These are phyloP conservation scores for Pachydiplax longipennis DNA, from an alignment of 2,888 invertebrate species.

Conservation along the genomic window DNA sequence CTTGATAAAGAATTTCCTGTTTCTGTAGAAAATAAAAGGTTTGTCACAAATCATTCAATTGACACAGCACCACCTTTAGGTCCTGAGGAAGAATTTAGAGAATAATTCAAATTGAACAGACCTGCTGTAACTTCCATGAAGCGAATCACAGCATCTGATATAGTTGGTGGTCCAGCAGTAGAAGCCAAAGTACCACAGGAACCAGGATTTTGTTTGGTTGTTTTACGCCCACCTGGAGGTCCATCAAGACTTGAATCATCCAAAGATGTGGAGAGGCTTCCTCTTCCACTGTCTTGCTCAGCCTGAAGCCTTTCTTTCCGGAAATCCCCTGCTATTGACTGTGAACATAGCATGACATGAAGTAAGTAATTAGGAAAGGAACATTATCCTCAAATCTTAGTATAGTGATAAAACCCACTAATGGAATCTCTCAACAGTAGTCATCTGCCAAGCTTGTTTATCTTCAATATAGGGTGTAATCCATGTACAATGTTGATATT, in stretches of 20 bases:
- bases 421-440: no score
- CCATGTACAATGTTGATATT: no score
- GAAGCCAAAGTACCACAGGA: constrained; percentile 42
- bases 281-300: constrained; percentile 49
- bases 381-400: background rate
- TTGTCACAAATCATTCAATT: no score
- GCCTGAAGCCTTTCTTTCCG: constrained; percentile 48
- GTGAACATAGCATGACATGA: constrained; percentile 2
- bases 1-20: no score
- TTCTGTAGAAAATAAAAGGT: no score
- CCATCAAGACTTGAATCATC: constrained; percentile 61
- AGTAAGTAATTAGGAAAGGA: background rate
- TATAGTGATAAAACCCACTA: background rate
- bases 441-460: no score
- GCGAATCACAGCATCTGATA: constrained; percentile 58
- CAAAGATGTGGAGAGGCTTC: constrained; percentile 55
- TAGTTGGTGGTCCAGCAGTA: constrained; percentile 51
- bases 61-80: no score
- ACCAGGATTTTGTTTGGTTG: constrained; percentile 38
- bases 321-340: constrained; percentile 50
- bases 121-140: constrained; percentile 57
- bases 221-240: constrained; percentile 51
- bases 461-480: no score
- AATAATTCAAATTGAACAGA: constrained; percentile 51
- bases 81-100: no score